phyloP scores from a whole-genome alignment of 2,797 vertebrate genomes.

The Silurus lanzhouensis region DNA sequence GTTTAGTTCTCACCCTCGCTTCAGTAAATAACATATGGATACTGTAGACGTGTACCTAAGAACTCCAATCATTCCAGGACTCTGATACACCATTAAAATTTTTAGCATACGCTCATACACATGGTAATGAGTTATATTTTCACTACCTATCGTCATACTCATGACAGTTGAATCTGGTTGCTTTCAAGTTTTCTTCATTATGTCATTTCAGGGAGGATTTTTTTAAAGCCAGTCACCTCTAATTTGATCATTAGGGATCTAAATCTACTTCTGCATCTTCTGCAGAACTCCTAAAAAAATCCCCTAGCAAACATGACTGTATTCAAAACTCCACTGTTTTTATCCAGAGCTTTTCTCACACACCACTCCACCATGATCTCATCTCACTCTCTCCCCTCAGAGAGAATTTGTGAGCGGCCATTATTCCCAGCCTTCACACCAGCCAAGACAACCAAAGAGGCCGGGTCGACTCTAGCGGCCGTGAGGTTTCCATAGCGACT shows the following conservation, averaged over 20 bases:
- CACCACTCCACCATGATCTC: conserved; percentile 35
- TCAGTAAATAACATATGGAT: neutral
- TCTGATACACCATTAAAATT: neutral
- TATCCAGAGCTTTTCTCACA: conserved; percentile 26
- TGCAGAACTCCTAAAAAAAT: conserved; percentile 27
- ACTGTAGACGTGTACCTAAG: neutral
- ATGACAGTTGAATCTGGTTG: neutral
- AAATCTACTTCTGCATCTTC: neutral
- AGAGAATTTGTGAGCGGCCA: conserved; percentile 25
- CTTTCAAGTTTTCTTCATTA: neutral
- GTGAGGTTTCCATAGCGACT: conserved; percentile 56
- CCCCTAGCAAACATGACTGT: conserved; percentile 13
- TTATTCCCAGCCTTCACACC: conserved; percentile 10
- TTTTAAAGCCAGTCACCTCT: neutral
- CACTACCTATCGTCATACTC: neutral
- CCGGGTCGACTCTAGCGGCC: conserved; percentile 9
- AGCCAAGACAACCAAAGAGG: conserved; percentile 28
- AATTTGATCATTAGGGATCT: neutral
- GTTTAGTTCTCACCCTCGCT: neutral
- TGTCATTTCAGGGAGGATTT: neutral
- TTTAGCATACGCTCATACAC: neutral
- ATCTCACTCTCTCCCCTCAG: neutral
- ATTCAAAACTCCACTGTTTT: conserved; percentile 17
- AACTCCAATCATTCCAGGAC: neutral
- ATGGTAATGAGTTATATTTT: neutral